Percentiles rank a stretch among this genome's conserved stretches.
Conservation (phyloP, 2,797 vertebrate genomes). For the Danio tinwini region DNA sequence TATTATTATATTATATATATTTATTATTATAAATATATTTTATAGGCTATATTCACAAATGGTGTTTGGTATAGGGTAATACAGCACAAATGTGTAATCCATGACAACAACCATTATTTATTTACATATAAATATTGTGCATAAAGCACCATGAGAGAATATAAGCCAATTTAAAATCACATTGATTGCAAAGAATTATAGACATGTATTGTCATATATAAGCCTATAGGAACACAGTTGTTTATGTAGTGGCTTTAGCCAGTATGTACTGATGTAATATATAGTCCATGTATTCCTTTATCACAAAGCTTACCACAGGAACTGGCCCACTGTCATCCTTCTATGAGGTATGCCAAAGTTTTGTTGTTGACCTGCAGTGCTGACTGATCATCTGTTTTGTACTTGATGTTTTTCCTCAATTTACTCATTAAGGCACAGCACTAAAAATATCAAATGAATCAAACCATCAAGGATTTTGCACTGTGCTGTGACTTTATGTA, state of each 20-base stretch:
- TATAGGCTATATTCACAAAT: neutral
- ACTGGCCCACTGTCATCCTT: conserved; percentile 78
- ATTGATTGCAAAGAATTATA: neutral
- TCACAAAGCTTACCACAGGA: conserved; percentile 81
- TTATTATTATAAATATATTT: no score
- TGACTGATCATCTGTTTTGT: conserved; percentile 63
- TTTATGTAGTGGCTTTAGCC: conserved; percentile 38
- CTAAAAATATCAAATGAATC: conserved; percentile 38
- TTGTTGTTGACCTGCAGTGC: conserved; percentile 66
- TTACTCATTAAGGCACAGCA: conserved; percentile 49
- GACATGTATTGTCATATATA: conserved; percentile 32
- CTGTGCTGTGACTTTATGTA: conserved; percentile 54
- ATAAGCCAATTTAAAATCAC: neutral
- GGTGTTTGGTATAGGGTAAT: neutral
- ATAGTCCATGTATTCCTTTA: conserved; percentile 74
- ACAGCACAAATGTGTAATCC: neutral
- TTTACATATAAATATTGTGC: conserved; percentile 3
- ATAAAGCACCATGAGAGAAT: neutral
- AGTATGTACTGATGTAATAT: conserved; percentile 65
- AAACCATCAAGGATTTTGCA: conserved; percentile 59
- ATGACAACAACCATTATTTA: conserved; percentile 1
- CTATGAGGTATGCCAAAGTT: conserved; percentile 76
- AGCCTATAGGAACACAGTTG: conserved; percentile 33
- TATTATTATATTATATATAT: no score
- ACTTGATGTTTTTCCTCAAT: conserved; percentile 59